A percentile compares a stretch with the other conserved stretches of the same genome.
phyloP scores from a whole-genome alignment of 2,113 vertebrate genomes.

The Indicator indicator region DNA sequence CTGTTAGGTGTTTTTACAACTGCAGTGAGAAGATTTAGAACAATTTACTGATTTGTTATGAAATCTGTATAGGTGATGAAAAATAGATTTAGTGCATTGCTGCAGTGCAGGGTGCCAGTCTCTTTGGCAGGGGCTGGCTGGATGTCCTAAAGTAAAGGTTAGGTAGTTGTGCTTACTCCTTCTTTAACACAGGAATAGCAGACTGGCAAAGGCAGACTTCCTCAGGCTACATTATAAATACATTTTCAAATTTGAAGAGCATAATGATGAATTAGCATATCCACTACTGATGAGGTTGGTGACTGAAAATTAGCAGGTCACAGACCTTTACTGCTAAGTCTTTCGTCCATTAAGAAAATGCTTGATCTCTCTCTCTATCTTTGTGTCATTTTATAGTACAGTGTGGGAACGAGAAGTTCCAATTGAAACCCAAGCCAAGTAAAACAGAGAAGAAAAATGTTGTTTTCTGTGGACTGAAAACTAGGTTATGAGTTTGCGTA shows the following conservation, averaged over 20 bases:
- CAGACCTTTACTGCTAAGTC: constrained; percentile 44
- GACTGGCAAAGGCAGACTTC: background rate
- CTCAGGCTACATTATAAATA: background rate
- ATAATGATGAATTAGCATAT: background rate
- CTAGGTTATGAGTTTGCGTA: constrained; percentile 68
- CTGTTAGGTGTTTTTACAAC: background rate
- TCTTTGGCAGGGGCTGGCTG: background rate
- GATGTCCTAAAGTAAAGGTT: background rate
- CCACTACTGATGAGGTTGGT: background rate
- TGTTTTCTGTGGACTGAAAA: constrained; percentile 73
- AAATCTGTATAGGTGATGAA: background rate
- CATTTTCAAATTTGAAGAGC: background rate
- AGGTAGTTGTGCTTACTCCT: background rate
- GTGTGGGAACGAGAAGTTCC: constrained; percentile 78
- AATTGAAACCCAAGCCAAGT: constrained; percentile 74
- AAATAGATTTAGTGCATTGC: background rate
- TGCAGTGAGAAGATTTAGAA: background rate
- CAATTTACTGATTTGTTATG: background rate
- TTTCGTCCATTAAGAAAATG: constrained; percentile 8
- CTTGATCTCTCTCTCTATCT: constrained; percentile 32
- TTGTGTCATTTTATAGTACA: constrained; percentile 62
- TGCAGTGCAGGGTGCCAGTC: background rate
- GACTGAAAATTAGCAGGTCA: constrained; percentile 27
- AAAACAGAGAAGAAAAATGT: constrained; percentile 74
- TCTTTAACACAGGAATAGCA: background rate